Evolutionary conservation across 2,888 invertebrate species (phyloP), one percentile per base, ranked within the genome.

Genomic region (Leucophora obtusa): DNA sequence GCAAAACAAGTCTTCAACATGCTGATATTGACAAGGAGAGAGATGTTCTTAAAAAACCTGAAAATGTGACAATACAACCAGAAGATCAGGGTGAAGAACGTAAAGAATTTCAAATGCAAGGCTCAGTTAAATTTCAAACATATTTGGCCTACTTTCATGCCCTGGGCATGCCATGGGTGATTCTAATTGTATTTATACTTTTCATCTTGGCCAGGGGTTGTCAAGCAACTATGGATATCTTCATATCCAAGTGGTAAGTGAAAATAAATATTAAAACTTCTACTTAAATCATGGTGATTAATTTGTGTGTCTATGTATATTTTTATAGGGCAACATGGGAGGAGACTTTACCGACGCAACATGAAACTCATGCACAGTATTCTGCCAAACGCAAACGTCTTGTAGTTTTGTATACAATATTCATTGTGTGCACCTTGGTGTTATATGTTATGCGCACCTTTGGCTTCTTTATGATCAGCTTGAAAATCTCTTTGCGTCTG

Each of bases 181-280:
- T 90, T 9, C 33, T 83, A 0, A 50, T 86, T 5, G 84, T 89
- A 9, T 90, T 92, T 80, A 0, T 92, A 0, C 86, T 93, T 0
- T 91, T 94, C 56, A 5, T 93, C 0, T 24, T 93, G 8, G 92
- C 94, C 0, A 94, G 95, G 86, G 89, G 89, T 0, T 89, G 92
- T 0, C 93, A 94, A 5, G 94, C 94, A n/a, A 92, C 92, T 0
- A 92, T 93, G 15, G 96, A 96, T 84, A 95, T 92, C 82, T 96
- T 95, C 92, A 92, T 96, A 0, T 94, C 94, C 84, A 93, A 92
- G 86, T 96, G 95, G 95, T 93, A 86, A 83, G 85, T 84, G 3
- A 6, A 47, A n/a, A 47, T 38, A 3, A 47, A n/a, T 28, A 28
- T 28, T 28, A 28, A 3, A 28, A 7, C 28, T 28, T 7, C 28